Evolutionary conservation across 2,113 vertebrate genomes (phyloP), one percentile per base, ranked within the genome.

Genomic region (Hemibagrus wyckioides): DNA sequence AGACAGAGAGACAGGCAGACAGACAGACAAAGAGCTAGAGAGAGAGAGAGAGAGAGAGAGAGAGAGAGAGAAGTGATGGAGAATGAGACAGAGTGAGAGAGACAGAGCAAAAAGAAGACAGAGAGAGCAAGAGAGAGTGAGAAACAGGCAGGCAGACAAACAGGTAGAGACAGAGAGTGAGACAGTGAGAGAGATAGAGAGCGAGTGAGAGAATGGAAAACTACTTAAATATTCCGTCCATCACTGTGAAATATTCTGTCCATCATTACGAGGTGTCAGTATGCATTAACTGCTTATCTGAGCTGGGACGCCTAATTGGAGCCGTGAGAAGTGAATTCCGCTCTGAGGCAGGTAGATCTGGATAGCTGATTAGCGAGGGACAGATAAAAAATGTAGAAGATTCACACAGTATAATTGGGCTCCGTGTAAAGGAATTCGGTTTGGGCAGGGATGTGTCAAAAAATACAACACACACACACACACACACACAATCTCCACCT

Each of bases 221-320:
- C 57, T 36, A 65, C 48, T 86, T 86, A 39, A 80, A 56, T 69
- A 56, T 79, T 80, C 76, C 8, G 59, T 67, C 85, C 23, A 69
- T 80, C 85, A 86, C 6, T 61, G 75, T 67, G 50, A 86, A 86
- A 80, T 56, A 61, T 73, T 57, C 79, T 86, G 85, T 82, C 85
- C 85, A 69, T 86, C 85, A 86, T 39, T 76, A 30, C 25, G 56
- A 83, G 54, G 56, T 59, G 67, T 76, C 86, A 61, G 41, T 48
- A 61, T 52, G 80, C 30, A 73, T 63, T 83, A 75, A 52, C 80
- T 83, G 69, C 28, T 83, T 83, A 83, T 83, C 69, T 33, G 56
- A n/a, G 21, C 19, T 33, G 85, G 19, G 85, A 87, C 36, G 14
- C 23, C 39, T 87, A 87, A 82, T 82, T 87, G 67, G 65, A 86